phyloP scores from a whole-genome alignment of 92 coral and sea anemone species.

The Bergia sp. region DNA sequence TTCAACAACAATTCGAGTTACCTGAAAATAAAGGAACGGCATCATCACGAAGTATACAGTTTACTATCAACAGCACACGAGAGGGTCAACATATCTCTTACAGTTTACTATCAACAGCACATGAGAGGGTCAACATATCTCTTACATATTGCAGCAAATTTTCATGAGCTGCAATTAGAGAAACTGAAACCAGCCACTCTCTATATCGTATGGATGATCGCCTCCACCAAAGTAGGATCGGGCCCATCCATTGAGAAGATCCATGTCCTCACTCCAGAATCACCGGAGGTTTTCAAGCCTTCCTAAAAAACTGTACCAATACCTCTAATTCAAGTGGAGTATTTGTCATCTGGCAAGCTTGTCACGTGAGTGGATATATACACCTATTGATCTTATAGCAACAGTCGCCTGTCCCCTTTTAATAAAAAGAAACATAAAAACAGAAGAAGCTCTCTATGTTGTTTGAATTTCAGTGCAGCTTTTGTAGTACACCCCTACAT shows the following conservation, averaged over 20 bases:
- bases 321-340: not conserved
- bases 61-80: too few species aligned
- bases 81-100: too few species aligned
- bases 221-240: not conserved
- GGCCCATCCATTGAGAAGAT: not conserved
- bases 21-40: conserved; percentile 1
- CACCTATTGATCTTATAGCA: too few species aligned
- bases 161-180: too few species aligned
- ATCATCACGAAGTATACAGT: not conserved
- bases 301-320: not conserved
- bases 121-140: too few species aligned
- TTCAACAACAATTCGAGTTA: conserved; percentile 3
- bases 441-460: too few species aligned
- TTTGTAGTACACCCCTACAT: too few species aligned
- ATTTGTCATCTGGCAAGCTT: not conserved
- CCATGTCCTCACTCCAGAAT: not conserved
- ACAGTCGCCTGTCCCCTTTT: too few species aligned
- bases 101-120: too few species aligned
- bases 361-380: not conserved
- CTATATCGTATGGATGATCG: not conserved
- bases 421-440: too few species aligned
- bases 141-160: too few species aligned
- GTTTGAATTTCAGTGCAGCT: too few species aligned
- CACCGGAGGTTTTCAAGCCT: not conserved
- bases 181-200: not conserved